Evolutionary conservation across 1,140 invertebrate species (phyloP), one percentile per base, ranked within the genome.

Genomic region (Chrysopa pallens): DNA sequence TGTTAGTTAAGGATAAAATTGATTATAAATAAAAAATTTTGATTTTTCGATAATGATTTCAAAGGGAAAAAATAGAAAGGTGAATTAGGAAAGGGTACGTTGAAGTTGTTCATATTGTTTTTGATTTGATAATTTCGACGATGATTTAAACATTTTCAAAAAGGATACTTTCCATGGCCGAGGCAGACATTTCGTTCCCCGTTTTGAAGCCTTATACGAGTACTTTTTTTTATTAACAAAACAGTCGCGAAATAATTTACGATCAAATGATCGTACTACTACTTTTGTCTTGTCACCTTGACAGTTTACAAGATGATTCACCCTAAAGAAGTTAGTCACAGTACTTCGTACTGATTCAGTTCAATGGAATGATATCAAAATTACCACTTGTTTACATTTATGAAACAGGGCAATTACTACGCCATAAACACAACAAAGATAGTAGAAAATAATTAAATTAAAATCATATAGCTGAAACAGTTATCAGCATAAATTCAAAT

Each of bases 131-230:
- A 5, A 3, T 23, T 23, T 23, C 5, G 17, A 23, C 5, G 5
- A 3, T 23, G 17, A 23, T 23, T 23, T 23, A 23, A 23, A 23
- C 17, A 23, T 23, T 23, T 23, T 23, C 17, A 23, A 23, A 23
- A 81, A 82, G 77, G 78, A 82, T 82, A 86, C 82, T 85, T 70
- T 86, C 83, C 83, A 86, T 85, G 53, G 77, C 76, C 51, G 80
- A 75, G 43, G 80, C 74, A 56, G 80, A 84, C 81, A 84, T 84
- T 71, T 84, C 79, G 69, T 80, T 81, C 59, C 80, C 79, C 79
- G 56, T 59, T 41, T 31, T 43, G 31, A 33, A 9, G 8, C n/a
- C 31, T 33, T 33, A 33, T 33, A 33, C 4, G 31, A 11, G n/a
- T 11, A 33, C 8, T 2, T 33, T 33, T 33, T 33, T 33, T 4